These are phyloP conservation scores for Coremacera marginata DNA, from an alignment of 2,888 invertebrate species.

Conservation along the genomic window DNA sequence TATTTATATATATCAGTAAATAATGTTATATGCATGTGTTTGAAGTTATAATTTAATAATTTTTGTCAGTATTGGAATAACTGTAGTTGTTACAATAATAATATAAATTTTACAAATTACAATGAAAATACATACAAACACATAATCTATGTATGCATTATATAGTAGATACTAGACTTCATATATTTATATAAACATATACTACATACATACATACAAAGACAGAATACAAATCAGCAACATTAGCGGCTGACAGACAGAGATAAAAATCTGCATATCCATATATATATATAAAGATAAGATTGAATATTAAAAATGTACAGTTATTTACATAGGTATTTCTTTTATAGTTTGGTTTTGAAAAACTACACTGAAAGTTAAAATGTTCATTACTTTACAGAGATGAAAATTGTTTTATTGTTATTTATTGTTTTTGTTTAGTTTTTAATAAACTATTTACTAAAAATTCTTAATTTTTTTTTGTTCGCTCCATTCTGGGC, in stretches of 20 bases:
- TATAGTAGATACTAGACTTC: no score
- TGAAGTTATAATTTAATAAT: background rate
- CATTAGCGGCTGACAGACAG: background rate
- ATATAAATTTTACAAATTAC: conserved; percentile 9
- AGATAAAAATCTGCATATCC: background rate
- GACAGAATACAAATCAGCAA: background rate
- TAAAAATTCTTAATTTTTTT: background rate
- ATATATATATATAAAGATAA: no score
- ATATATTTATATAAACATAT: conserved; percentile 13
- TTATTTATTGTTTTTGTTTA: background rate
- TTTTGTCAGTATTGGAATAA: conserved; percentile 22
- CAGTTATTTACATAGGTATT: conserved; percentile 55
- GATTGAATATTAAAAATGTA: conserved; percentile 40
- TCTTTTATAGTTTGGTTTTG: conserved; percentile 3
- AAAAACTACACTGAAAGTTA: conserved; percentile 14
- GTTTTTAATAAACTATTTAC: background rate
- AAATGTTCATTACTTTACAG: background rate
- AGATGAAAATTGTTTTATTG: background rate
- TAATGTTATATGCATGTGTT: no score
- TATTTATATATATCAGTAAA: conserved; percentile 43
- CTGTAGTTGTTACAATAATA: conserved; percentile 11
- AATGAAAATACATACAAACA: no score
- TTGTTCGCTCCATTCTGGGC: background rate
- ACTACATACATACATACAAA: conserved; percentile 12
- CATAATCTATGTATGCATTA: no score